A percentile compares a stretch with the other conserved stretches of the same genome.
phyloP scores from a whole-genome alignment of 2,888 invertebrate genomes.

The Agapostemon virescens region DNA sequence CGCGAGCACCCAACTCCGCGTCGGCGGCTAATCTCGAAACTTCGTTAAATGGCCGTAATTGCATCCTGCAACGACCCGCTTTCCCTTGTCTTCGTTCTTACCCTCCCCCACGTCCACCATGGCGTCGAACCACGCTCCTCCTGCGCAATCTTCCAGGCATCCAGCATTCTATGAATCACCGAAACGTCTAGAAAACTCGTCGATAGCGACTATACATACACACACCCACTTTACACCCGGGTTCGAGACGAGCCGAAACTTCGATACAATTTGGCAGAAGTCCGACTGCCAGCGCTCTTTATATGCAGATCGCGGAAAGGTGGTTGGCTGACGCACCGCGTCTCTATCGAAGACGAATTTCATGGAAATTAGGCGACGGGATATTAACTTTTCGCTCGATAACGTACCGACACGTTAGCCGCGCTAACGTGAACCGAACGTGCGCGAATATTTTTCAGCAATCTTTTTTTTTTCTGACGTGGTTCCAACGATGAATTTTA shows the following conservation, averaged over 20 bases:
- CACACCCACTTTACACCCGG: constrained; percentile 49
- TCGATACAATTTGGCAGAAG: constrained; percentile 63
- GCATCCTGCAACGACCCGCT: constrained; percentile 70
- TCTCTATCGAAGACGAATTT: constrained; percentile 35
- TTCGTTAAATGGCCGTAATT: constrained; percentile 78
- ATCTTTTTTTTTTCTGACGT: not conserved
- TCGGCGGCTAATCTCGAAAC: constrained; percentile 77
- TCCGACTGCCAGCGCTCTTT: constrained; percentile 57
- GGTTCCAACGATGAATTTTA: not conserved
- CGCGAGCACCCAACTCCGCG: constrained; percentile 69
- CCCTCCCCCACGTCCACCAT: not conserved
- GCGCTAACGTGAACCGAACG: not conserved
- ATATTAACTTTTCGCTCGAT: constrained; percentile 31
- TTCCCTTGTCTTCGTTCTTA: constrained; percentile 56
- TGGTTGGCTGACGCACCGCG: not conserved
- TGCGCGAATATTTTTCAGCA: not conserved
- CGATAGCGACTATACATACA: constrained; percentile 31
- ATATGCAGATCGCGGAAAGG: constrained; percentile 51
- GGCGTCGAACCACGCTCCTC: not conserved
- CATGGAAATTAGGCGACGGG: constrained; percentile 29
- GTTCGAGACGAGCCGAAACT: constrained; percentile 39
- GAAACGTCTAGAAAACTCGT: constrained; percentile 52
- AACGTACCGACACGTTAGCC: not conserved
- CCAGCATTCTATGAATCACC: constrained; percentile 41
- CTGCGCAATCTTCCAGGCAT: constrained; percentile 44